Percentiles rank a stretch among this genome's conserved stretches.
These are phyloP conservation scores for Drosophila saltans DNA, from an alignment of 1,140 invertebrate species.

Conservation along the genomic window DNA sequence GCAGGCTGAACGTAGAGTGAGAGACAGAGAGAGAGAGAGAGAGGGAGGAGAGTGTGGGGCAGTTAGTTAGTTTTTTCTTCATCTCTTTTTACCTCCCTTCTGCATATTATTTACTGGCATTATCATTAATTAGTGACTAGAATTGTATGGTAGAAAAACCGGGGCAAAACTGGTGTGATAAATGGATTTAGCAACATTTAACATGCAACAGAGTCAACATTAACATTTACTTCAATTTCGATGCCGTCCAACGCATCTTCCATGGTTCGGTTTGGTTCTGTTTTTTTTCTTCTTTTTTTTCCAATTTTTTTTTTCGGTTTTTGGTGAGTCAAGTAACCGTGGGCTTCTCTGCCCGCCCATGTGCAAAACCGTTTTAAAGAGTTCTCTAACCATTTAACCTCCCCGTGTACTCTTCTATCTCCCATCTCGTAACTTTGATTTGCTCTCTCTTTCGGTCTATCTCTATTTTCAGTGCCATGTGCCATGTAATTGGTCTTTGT, in stretches of 20 bases:
- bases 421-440: background rate
- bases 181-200: slow-evolving; percentile 70
- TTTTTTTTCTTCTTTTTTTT: background rate
- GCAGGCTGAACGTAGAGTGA: background rate
- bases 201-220: slow-evolving; percentile 65
- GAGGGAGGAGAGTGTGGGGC: background rate
- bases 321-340: slow-evolving; percentile 49
- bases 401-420: slow-evolving; percentile 1
- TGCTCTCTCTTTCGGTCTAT: slow-evolving; percentile 30
- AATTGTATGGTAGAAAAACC: slow-evolving; percentile 22
- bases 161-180: slow-evolving; percentile 59
- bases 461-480: slow-evolving; percentile 35
- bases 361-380: slow-evolving; percentile 33
- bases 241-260: slow-evolving; percentile 69
- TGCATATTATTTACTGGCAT: slow-evolving; percentile 58
- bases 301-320: background rate
- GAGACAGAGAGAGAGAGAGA: no score
- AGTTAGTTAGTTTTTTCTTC: background rate
- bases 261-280: background rate
- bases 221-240: slow-evolving; percentile 7
- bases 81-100: background rate
- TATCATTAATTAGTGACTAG: slow-evolving; percentile 74
- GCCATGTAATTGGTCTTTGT: slow-evolving; percentile 76
- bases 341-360: slow-evolving; percentile 66
- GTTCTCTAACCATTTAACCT: background rate